Conservation (phyloP, 2,113 vertebrate genomes). For the Trogon surrucura region DNA sequence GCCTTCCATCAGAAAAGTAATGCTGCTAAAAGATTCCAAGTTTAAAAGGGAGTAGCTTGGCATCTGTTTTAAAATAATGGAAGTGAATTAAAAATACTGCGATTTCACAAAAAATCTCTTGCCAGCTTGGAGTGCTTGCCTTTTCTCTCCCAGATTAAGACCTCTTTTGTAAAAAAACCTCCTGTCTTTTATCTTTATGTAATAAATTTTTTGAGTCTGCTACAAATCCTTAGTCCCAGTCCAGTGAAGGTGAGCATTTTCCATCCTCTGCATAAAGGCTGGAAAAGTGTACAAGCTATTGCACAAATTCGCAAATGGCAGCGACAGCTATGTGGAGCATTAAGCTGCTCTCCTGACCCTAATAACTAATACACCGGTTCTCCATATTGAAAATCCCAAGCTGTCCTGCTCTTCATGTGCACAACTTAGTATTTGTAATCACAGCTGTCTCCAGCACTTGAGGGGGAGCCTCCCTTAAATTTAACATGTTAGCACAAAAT, state of each 20-base stretch:
- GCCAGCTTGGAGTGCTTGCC: background rate
- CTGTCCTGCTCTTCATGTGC: background rate
- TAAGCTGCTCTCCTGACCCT: background rate
- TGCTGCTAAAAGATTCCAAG: background rate
- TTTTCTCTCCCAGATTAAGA: background rate
- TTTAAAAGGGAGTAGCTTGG: background rate
- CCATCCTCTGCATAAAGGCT: background rate
- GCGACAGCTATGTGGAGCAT: background rate
- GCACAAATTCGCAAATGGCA: background rate
- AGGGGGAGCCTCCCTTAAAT: background rate
- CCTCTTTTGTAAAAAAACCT: background rate
- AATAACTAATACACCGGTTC: background rate
- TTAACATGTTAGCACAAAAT: background rate
- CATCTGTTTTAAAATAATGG: background rate
- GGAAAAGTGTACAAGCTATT: background rate
- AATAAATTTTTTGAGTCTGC: background rate
- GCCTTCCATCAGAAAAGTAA: background rate
- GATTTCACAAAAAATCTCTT: background rate
- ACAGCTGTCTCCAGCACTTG: background rate
- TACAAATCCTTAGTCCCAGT: background rate
- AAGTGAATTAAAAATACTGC: background rate
- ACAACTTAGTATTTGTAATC: background rate
- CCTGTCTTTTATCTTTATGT: background rate
- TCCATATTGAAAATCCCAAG: background rate
- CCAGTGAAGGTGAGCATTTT: background rate